phyloP scores from a whole-genome alignment of 2,797 vertebrate species.

The Gallinago nigripennis region DNA sequence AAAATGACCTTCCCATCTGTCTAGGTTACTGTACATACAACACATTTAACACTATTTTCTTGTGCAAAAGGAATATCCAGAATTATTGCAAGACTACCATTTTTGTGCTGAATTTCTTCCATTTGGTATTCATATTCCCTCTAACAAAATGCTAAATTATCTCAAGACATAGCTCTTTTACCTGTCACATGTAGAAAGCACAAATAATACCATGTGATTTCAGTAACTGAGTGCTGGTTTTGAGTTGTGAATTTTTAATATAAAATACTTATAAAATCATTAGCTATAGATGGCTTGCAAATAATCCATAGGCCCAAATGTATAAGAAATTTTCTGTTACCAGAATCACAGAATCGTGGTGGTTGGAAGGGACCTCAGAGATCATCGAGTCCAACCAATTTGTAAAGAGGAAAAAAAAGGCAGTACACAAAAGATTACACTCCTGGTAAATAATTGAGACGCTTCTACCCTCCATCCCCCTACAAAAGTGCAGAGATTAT shows the following conservation, averaged over 20 bases:
- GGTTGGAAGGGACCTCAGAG: too few relatives aligned
- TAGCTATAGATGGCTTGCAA: neutral
- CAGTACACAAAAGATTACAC: neutral
- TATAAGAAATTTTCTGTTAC: neutral
- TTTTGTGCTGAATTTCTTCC: neutral
- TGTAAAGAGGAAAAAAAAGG: neutral
- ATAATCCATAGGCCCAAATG: neutral
- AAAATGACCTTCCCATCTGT: accelerated
- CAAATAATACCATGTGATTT: neutral
- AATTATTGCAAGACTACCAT: neutral
- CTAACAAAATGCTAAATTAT: neutral
- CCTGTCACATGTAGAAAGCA: neutral
- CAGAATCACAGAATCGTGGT: too few relatives aligned
- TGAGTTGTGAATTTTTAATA: neutral
- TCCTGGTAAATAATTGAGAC: neutral
- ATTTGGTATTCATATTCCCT: neutral
- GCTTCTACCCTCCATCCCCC: neutral
- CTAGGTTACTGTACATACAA: neutral
- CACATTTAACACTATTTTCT: neutral
- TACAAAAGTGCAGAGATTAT: neutral
- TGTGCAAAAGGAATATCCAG: neutral
- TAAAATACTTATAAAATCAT: neutral
- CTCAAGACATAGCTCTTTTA: neutral
- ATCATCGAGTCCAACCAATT: neutral
- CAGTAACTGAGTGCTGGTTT: neutral